These are phyloP conservation scores for Vulpes ferrilata DNA, from an alignment of 2,113 vertebrate species.

Conservation along the genomic window DNA sequence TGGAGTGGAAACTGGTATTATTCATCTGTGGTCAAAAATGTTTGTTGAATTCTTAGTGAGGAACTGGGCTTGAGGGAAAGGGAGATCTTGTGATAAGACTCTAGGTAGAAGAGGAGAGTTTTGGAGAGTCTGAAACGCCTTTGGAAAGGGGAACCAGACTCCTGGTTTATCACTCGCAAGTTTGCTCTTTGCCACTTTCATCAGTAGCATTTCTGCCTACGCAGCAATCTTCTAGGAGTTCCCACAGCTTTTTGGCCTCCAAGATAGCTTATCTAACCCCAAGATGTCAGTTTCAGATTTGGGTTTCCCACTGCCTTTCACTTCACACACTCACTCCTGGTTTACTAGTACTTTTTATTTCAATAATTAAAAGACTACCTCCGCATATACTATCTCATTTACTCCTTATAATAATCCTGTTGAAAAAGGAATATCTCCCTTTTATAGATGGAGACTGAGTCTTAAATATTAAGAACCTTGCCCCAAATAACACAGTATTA, in stretches of 20 bases:
- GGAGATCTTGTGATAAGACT: not conserved
- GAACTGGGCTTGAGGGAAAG: not conserved
- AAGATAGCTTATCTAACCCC: not conserved
- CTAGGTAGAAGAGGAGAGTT: not conserved
- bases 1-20: not conserved
- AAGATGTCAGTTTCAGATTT: not conserved
- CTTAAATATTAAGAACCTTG: not conserved
- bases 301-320: not conserved
- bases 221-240: not conserved
- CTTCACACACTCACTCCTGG: not conserved
- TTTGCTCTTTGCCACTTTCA: not conserved
- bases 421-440: not conserved
- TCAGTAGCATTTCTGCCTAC: not conserved
- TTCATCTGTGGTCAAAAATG: not conserved
- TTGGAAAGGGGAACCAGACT: not conserved
- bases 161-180: not conserved
- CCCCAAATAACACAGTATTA: not conserved
- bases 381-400: not conserved
- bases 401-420: not conserved
- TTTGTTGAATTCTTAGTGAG: not conserved
- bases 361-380: not conserved
- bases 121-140: not conserved
- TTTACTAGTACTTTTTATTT: not conserved
- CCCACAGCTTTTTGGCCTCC: not conserved
- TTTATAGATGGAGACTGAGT: not conserved